A percentile compares a stretch with the other conserved stretches of the same genome.
phyloP scores from a whole-genome alignment of 2,797 vertebrate genomes.

The Cirrhinus mrigala region DNA sequence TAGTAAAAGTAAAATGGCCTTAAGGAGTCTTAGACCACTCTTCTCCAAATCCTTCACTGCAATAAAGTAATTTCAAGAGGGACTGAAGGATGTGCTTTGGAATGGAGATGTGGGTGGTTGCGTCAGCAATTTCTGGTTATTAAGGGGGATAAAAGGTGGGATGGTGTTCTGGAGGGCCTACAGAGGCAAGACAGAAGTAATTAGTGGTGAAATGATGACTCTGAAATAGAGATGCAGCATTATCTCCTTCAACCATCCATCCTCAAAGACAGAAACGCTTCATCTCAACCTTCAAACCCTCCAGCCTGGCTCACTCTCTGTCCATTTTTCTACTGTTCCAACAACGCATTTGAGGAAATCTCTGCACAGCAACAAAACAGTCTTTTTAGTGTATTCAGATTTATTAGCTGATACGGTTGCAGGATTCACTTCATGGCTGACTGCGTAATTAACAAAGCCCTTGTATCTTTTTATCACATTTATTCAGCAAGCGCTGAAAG shows the following conservation, averaged over 20 bases:
- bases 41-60: background rate
- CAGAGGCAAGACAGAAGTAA: slow-evolving; percentile 15
- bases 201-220: slow-evolving; percentile 21
- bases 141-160: background rate
- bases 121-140: background rate
- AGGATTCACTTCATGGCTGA: slow-evolving; percentile 2
- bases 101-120: slow-evolving; percentile 3
- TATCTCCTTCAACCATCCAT: background rate
- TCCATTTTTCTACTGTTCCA: background rate
- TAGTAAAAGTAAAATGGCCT: background rate
- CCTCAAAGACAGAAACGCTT: slow-evolving; percentile 20
- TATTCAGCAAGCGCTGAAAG: background rate
- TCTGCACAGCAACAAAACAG: background rate
- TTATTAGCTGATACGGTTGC: background rate
- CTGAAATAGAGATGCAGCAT: slow-evolving; percentile 22
- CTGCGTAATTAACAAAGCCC: background rate
- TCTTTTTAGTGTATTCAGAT: background rate
- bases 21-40: background rate
- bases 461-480: slow-evolving; percentile 26
- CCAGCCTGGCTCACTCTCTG: background rate
- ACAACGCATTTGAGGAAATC: background rate
- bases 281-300: slow-evolving; percentile 9
- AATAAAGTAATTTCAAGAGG: background rate
- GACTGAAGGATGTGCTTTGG: background rate
- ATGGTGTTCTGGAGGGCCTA: background rate